A percentile compares a stretch with the other conserved stretches of the same genome.
These are phyloP conservation scores for Nesospiza acunhae DNA, from an alignment of 2,113 vertebrate species.

Conservation along the genomic window DNA sequence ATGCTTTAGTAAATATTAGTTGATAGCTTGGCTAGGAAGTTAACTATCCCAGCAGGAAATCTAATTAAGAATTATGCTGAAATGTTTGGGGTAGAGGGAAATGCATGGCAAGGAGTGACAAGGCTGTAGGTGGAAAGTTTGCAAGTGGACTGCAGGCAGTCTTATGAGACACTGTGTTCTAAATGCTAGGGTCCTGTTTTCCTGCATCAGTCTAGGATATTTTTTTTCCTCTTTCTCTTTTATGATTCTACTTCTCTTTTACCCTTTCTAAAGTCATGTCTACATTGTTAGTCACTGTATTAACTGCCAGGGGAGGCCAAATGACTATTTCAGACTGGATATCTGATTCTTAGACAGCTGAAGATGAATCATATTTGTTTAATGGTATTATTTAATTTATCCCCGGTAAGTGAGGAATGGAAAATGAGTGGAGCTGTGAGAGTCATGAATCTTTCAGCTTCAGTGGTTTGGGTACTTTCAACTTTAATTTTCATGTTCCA, in stretches of 20 bases:
- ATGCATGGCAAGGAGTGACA: not conserved
- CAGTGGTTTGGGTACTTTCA: not conserved
- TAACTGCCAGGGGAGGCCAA: not conserved
- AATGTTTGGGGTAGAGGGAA: not conserved
- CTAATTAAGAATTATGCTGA: not conserved
- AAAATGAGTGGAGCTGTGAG: not conserved
- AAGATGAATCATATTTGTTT: not conserved
- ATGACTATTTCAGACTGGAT: not conserved
- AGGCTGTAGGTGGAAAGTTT: not conserved
- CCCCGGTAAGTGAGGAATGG: not conserved
- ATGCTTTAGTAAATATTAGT: not conserved
- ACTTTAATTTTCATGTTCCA: not conserved
- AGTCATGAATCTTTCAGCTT: not conserved
- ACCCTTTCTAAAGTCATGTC: not conserved
- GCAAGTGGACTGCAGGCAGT: not conserved
- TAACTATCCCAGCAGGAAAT: not conserved
- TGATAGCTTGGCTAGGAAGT: not conserved
- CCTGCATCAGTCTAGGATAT: not conserved
- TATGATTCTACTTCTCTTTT: not conserved
- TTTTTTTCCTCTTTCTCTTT: not conserved
- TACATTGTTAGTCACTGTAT: not conserved
- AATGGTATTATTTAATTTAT: not conserved
- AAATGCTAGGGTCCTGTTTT: not conserved
- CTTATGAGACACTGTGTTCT: not conserved
- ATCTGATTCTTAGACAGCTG: not conserved